Evolutionary conservation across 2,113 vertebrate species (phyloP).

Genomic region (Riparia riparia): DNA sequence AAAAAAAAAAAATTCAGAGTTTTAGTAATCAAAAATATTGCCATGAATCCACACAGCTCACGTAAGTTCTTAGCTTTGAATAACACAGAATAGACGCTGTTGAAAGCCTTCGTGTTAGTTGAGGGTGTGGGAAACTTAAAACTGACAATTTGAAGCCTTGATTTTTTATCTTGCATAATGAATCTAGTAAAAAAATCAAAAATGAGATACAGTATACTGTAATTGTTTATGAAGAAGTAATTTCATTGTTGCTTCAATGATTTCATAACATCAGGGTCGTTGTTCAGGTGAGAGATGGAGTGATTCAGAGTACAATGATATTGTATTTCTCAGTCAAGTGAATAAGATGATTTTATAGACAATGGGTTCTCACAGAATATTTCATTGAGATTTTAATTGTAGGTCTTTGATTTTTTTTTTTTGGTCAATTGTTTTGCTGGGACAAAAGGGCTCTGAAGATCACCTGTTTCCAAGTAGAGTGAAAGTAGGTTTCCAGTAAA

Average conservation of each 20-base stretch:
- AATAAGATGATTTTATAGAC: neutral
- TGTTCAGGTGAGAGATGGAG: neutral
- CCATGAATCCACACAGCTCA: neutral
- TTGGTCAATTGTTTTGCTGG: neutral
- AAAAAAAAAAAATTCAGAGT: neutral
- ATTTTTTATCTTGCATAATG: neutral
- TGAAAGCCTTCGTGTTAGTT: neutral
- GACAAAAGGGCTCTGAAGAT: neutral
- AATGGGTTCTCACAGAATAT: neutral
- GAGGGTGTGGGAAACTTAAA: neutral
- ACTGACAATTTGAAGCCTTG: neutral
- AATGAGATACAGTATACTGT: neutral
- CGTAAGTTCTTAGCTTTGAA: neutral
- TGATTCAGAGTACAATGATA: neutral
- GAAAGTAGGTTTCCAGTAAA: neutral
- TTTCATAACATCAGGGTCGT: neutral
- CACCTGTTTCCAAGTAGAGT: neutral
- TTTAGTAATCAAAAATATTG: neutral
- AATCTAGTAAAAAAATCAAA: neutral
- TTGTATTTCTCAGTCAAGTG: neutral
- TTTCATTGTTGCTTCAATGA: neutral
- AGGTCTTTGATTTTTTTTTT: neutral
- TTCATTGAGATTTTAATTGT: neutral
- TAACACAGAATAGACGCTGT: neutral
- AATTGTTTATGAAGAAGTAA: neutral